Percentiles rank a stretch among this genome's conserved stretches.
phyloP scores from a whole-genome alignment of 2,797 vertebrate genomes.

The Mallotus villosus region DNA sequence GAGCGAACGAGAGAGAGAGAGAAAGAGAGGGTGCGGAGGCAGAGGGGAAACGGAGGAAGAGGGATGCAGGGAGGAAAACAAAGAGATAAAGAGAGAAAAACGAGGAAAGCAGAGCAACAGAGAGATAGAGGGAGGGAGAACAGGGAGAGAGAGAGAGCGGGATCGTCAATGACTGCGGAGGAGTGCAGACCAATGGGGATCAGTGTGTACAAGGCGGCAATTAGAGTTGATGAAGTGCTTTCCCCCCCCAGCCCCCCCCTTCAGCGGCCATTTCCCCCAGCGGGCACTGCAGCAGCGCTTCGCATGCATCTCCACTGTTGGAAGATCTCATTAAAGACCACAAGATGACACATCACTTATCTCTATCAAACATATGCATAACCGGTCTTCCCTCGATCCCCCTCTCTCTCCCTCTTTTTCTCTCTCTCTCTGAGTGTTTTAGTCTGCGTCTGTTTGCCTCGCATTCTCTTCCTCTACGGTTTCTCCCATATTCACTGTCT shows the following conservation, averaged over 20 bases:
- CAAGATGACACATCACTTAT: conserved; percentile 83
- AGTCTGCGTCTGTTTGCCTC: neutral
- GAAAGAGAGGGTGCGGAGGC: neutral
- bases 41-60: conserved; percentile 7
- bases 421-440: conserved; percentile 9
- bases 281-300: conserved; percentile 53
- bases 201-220: conserved; percentile 72
- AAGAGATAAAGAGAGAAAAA: neutral
- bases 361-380: conserved; percentile 84
- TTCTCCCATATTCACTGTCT: neutral
- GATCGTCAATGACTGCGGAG: conserved; percentile 52
- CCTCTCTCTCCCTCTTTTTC: conserved; percentile 15
- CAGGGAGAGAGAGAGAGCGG: conserved; percentile 26
- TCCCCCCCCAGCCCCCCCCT: conserved; percentile 48
- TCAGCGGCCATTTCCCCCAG: conserved; percentile 70
- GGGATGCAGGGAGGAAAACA: conserved; percentile 14
- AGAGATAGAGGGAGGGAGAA: conserved; percentile 15
- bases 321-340: conserved; percentile 80
- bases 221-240: conserved; percentile 78
- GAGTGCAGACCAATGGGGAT: conserved; percentile 63
- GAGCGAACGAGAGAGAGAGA: neutral
- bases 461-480: neutral
- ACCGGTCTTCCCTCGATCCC: conserved; percentile 53
- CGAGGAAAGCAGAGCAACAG: conserved; percentile 6
- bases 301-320: conserved; percentile 64